Evolutionary conservation across 2,888 invertebrate species (phyloP), one percentile per base, ranked within the genome.

Genomic region (Drosophila neonasuta): DNA sequence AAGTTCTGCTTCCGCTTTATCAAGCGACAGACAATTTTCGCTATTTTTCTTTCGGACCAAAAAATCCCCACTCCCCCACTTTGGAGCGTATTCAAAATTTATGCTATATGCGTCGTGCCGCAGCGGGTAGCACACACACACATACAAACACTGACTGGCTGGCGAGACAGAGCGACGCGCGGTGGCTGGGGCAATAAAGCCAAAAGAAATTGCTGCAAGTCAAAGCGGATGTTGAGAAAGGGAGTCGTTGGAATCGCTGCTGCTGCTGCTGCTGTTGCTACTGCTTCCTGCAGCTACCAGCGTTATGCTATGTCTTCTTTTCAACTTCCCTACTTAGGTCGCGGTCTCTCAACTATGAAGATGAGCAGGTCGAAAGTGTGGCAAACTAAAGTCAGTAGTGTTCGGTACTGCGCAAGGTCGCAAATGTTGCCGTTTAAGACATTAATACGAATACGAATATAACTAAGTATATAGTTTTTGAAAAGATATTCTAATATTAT

Each of bases 21-120:
- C 86, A 83, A 83, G 86, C 84, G 84, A 79, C 83, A 86, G 84
- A 86, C 83, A 83, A 81, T 86, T 83, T 86, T 86, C 84, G 84
- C 83, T 77, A 77, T 85, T 81, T 79, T 85, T 78, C 64, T 73
- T 76, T 58, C 50, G 61, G 67, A 68, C 75, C 54, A 48, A 54
- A 48, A 58, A 59, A 34, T 20, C 48, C 42, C n/a, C 39, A 20
- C 39, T 8, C 44, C 49, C 36, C 46, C 52, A 42, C 15, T 67
- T 54, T 62, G 30, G 20, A 77, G 60, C 68, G 81, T 84, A 86
- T 84, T 84, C 86, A 84, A 81, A 84, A 84, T 86, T 84, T 84
- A 84, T 84, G 86, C 86, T 86, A 79, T 85, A 82, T 82, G 86
- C 86, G 86, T 82, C 67, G 77, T 71, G 64, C 65, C 68, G 68